Evolutionary conservation across 1,140 invertebrate genomes (phyloP).

Genomic region (Polypedilum pembai): DNA sequence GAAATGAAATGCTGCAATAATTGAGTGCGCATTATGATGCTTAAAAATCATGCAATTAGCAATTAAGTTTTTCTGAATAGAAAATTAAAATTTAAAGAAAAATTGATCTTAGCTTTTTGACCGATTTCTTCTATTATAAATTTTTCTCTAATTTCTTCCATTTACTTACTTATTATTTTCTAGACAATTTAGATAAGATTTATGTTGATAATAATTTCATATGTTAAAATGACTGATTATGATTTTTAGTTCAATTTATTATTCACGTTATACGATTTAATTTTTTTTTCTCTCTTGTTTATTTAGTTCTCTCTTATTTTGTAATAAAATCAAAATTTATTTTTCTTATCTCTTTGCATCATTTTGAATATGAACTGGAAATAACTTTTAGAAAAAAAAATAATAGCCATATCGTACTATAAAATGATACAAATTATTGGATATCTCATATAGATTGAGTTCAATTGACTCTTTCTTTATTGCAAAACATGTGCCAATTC

Average conservation of each 20-base stretch:
- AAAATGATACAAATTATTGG: slow-evolving; percentile 19
- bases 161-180: too few species aligned
- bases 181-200: too few species aligned
- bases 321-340: neutral
- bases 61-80: too few species aligned
- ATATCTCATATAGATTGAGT: neutral
- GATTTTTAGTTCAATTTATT: slow-evolving; percentile 14
- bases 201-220: neutral
- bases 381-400: neutral
- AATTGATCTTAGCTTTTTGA: too few species aligned
- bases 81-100: too few species aligned
- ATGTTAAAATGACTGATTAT: slow-evolving; percentile 9
- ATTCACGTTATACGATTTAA: slow-evolving; percentile 12
- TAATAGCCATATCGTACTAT: slow-evolving; percentile 12
- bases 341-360: neutral
- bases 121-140: too few species aligned
- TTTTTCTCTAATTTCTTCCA: too few species aligned
- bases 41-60: too few species aligned
- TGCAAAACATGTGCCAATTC: slow-evolving; percentile 11
- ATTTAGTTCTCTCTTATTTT: neutral
- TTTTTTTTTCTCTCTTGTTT: too few species aligned
- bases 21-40: too few species aligned
- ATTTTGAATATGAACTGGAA: slow-evolving; percentile 9
- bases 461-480: neutral
- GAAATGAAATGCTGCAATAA: too few species aligned